Conservation (phyloP, 2,797 vertebrate species). For the Jordanella pulchra region DNA sequence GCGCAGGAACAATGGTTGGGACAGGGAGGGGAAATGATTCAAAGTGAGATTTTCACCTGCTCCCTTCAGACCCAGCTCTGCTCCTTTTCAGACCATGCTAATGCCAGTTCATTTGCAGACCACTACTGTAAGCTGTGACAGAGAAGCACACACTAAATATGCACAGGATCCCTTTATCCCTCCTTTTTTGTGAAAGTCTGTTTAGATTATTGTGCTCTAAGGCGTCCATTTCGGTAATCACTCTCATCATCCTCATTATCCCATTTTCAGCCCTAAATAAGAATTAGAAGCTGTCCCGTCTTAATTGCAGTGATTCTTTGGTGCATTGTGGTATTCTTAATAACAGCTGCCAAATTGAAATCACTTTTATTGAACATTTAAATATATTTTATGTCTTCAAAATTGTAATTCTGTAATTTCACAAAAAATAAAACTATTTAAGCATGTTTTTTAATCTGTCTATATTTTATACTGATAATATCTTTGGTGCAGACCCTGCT, state of each 20-base stretch:
- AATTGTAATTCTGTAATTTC: background rate
- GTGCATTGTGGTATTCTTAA: constrained; percentile 24
- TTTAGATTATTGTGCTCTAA: constrained; percentile 69
- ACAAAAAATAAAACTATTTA: background rate
- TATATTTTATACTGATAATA: background rate
- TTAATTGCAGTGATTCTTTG: constrained; percentile 25
- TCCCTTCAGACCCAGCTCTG: constrained; percentile 67
- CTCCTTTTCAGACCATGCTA: constrained; percentile 79
- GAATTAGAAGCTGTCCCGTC: constrained; percentile 49
- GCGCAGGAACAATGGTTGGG: constrained; percentile 73
- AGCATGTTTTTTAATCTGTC: background rate
- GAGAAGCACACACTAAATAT: constrained; percentile 53
- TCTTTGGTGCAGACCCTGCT: background rate
- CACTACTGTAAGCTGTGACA: constrained; percentile 72
- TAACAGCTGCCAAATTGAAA: constrained; percentile 18
- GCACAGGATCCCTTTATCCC: constrained; percentile 39
- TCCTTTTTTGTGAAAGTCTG: constrained; percentile 58
- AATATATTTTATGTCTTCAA: constrained; percentile 12
- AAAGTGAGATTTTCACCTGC: constrained; percentile 82
- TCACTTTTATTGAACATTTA: constrained; percentile 15
- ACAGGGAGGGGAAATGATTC: constrained; percentile 80
- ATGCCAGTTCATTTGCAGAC: constrained; percentile 76
- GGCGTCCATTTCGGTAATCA: constrained; percentile 70
- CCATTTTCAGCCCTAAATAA: constrained; percentile 65
- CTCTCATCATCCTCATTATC: constrained; percentile 74